phyloP scores from a whole-genome alignment of 2,888 invertebrate genomes.

The Helicoverpa assulta region DNA sequence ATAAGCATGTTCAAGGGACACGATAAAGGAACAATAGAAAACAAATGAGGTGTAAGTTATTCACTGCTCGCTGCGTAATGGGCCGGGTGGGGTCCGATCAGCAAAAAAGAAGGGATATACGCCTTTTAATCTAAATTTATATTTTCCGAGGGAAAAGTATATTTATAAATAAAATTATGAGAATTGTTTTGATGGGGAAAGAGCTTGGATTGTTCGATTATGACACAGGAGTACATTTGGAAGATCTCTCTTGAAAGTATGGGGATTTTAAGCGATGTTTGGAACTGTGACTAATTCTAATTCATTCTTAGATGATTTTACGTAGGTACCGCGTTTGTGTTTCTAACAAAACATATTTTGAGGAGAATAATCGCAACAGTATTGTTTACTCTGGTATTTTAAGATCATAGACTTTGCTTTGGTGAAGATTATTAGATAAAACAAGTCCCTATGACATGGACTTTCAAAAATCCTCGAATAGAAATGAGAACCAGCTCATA shows the following conservation, averaged over 20 bases:
- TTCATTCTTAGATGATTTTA: too few species aligned
- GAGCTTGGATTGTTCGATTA: background rate
- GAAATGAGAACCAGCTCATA: background rate
- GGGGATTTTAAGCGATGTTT: too few species aligned
- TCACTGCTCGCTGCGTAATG: conserved; percentile 73
- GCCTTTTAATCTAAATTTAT: conserved; percentile 58
- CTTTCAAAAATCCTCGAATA: too few species aligned
- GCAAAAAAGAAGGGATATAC: conserved; percentile 46
- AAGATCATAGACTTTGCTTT: too few species aligned
- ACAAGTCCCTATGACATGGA: too few species aligned
- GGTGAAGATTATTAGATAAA: too few species aligned
- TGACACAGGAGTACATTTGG: background rate
- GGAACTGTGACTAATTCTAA: too few species aligned
- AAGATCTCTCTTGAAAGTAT: background rate
- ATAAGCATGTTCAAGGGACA: conserved; percentile 70
- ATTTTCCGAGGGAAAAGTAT: conserved; percentile 33
- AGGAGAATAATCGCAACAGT: too few species aligned
- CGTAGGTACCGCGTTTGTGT: too few species aligned
- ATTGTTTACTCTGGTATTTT: too few species aligned
- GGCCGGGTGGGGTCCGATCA: conserved; percentile 59
- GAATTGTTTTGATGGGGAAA: conserved; percentile 21
- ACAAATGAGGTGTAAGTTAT: conserved; percentile 84
- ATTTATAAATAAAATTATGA: conserved; percentile 50
- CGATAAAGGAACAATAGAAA: conserved; percentile 82
- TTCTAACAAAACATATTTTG: too few species aligned